Evolutionary conservation across 64 coral and sea anemone species (phyloP), one percentile per base, ranked within the genome.

Genomic region (Montipora foliosa): DNA sequence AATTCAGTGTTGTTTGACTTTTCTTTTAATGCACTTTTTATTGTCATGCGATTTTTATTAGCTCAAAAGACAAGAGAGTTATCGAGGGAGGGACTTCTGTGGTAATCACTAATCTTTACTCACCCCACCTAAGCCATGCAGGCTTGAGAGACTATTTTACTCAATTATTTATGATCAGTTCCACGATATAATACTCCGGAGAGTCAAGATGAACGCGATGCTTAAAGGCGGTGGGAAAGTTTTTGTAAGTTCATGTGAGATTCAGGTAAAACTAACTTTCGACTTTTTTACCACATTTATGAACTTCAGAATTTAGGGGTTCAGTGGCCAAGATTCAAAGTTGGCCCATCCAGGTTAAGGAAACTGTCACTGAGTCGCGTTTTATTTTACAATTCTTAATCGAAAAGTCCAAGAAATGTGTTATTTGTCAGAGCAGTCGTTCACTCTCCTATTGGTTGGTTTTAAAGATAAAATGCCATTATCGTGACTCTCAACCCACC

Each of bases 141-240:
- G 29, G 46, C 8, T 21, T 24, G 69, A 73, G 11, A 44, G 74
- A 46, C 74, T 8, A 76, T 46, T 76, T 76, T 9, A 45, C 15
- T 84, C 2, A 84, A 84, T 84, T 67, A 84, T 84, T 84, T 47
- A 84, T 67, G 46, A 76, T 5, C 29, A 76, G 29, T 15, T 37
- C 37, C 37, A 37, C 37, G 37, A 37, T 37, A 37, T 37, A 2
- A 11, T 46, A 44, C 46, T 12, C 8, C 13, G 12, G 8, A 44
- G 37, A 76, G 2, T 47, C 16, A 47, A 19, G 13, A 84, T 84
- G 81, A 37, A 69, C 24, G 21, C 14, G 12, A 64, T 8, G 21
- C 25, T 55, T 44, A 46, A 61, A 59, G 21, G 57, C 17, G 55
- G 29, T 19, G 25, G 6, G 4, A 67, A 45, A 47, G 37, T 67